Evolutionary conservation across 2,888 invertebrate species (phyloP).

Genomic region (Trichopria drosophilae): DNA sequence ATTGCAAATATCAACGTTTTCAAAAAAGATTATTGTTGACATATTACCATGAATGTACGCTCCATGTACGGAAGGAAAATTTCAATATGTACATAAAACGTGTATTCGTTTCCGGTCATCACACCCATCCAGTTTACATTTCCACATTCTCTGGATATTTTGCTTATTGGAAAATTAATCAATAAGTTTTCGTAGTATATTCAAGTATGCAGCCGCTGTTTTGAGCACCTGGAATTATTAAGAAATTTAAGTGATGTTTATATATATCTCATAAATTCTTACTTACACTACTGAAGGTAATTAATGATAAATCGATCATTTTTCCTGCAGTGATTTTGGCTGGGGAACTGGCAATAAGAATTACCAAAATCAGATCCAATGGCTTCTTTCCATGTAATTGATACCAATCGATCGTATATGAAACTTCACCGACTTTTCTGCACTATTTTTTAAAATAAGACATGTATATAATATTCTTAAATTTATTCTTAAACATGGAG

Average conservation of each 20-base stretch:
- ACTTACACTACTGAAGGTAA: slow-evolving; percentile 46
- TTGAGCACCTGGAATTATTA: slow-evolving; percentile 24
- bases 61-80: no score
- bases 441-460: slow-evolving; percentile 34
- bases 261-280: no score
- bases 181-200: slow-evolving; percentile 29
- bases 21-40: no score
- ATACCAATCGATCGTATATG: slow-evolving; percentile 49
- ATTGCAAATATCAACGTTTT: no score
- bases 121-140: no score
- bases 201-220: slow-evolving; percentile 27
- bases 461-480: slow-evolving; percentile 1
- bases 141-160: background rate
- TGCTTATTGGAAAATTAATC: slow-evolving; percentile 2
- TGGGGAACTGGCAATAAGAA: slow-evolving; percentile 41
- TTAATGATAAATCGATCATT: slow-evolving; percentile 42
- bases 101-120: no score
- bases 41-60: no score
- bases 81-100: no score
- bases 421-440: slow-evolving; percentile 37
- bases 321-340: slow-evolving; percentile 49
- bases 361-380: slow-evolving; percentile 40
- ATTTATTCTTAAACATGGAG: slow-evolving; percentile 6
- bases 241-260: background rate
- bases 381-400: slow-evolving; percentile 38